Evolutionary conservation across 2,797 vertebrate species (phyloP), one percentile per base, ranked within the genome.

Genomic region (Oreochromis grahami): DNA sequence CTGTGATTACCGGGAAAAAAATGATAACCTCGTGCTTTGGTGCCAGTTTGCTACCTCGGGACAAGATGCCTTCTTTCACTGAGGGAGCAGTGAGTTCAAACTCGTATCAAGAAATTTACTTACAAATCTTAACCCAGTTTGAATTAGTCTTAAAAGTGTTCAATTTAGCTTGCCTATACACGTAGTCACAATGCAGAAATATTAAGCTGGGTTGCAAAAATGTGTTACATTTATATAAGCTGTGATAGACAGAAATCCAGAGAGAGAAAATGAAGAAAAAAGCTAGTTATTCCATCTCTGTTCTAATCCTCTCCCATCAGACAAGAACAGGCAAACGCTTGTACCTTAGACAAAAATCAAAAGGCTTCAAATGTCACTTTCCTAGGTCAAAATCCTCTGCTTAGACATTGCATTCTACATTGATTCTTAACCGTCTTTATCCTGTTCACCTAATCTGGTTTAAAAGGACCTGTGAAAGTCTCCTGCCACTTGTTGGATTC

Each of bases 1-100:
- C 38, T 45, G 8, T 26, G 21, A 43, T 43, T 70, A 9, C n/a
- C 0, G 8, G 65, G 32, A 0, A 6, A 9, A 50, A 70, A 70
- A 11, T 7, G 38, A 70, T 43, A 26, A 15, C 38, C 38, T 63
- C 6, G 3, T 63, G 32, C 19, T 36, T 36, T 63, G 58, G 32
- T 63, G 58, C 32, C 1, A 2, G 56, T 60, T 34, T 60, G 56
- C 29, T 60, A 60, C 56, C 17, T 34, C 29, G 19, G 56, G 29
- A 60, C 32, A 32, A n/a, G 58, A 36, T n/a, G 32, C 19, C 4
- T 36, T 60, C 32, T 36, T 32, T 60, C 32, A 60, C 58, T 12
- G 58, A 36, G 17, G 32, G 17, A 63, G 32, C 32, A n/a, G 17
- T n/a, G 32, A 60, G 36, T 36, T 60, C 58, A 34, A 60, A 19